phyloP scores from a whole-genome alignment of 2,797 vertebrate genomes.

The Alcedo quadribrachys region DNA sequence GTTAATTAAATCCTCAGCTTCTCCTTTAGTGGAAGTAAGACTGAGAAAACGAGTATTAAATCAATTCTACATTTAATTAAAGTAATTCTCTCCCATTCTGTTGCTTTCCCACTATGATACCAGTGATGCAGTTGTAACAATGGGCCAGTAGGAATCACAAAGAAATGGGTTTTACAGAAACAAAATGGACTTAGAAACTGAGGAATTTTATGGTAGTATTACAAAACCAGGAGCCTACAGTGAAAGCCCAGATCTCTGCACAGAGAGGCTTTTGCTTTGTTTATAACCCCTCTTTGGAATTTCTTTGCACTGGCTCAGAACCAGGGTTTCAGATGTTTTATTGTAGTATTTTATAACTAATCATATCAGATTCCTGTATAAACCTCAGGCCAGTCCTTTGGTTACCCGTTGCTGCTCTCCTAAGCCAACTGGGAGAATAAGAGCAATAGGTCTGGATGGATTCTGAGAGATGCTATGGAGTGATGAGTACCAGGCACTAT shows the following conservation, averaged over 20 bases:
- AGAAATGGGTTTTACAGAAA: neutral
- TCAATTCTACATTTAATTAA: slow-evolving; percentile 58
- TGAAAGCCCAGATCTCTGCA: neutral
- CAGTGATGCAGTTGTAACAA: neutral
- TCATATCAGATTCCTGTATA: neutral
- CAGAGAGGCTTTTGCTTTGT: neutral
- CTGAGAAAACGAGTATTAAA: slow-evolving; percentile 17
- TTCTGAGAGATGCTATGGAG: neutral
- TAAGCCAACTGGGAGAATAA: neutral
- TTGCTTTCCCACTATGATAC: neutral
- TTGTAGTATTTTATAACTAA: neutral
- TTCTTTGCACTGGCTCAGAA: neutral
- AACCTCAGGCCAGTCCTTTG: neutral
- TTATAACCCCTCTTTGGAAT: neutral
- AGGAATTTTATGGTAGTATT: neutral
- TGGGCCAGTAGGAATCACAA: neutral
- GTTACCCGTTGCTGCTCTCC: neutral
- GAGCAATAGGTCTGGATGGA: neutral
- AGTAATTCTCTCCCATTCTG: slow-evolving; percentile 42
- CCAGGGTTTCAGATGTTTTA: neutral
- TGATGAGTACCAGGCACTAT: neutral
- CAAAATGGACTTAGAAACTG: neutral
- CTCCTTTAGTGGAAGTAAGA: slow-evolving; percentile 13
- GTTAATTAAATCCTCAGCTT: slow-evolving; percentile 70
- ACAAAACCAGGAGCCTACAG: neutral